A percentile compares a stretch with the other conserved stretches of the same genome.
These are phyloP conservation scores for Tenebrosternarchus preto DNA, from an alignment of 2,113 vertebrate species.

Conservation along the genomic window DNA sequence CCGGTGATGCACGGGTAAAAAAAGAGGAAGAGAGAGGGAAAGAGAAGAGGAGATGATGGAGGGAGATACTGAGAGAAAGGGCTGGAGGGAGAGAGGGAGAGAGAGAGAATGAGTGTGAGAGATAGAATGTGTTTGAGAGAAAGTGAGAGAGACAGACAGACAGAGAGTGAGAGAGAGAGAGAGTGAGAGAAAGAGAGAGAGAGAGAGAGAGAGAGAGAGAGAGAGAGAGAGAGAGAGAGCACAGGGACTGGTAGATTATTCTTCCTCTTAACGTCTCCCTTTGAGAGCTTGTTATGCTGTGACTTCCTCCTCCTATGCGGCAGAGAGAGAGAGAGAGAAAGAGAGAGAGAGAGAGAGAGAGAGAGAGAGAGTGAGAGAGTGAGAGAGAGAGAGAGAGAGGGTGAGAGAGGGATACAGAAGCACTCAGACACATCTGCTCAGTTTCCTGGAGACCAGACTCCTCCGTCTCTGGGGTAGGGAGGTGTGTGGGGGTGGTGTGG, in stretches of 20 bases:
- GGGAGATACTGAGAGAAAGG: neutral
- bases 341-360: neutral
- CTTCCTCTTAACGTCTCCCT: constrained; percentile 23
- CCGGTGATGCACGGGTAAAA: too few species aligned
- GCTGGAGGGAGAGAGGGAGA: neutral
- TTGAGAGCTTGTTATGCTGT: constrained; percentile 16
- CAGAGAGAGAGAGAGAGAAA: constrained; percentile 2
- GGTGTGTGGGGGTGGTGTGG: too few species aligned
- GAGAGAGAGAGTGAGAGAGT: constrained; percentile 10
- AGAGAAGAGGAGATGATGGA: neutral
- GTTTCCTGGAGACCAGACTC: constrained; percentile 17
- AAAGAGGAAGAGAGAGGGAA: too few species aligned
- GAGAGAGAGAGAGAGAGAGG: neutral
- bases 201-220: neutral
- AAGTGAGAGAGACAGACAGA: constrained; percentile 4
- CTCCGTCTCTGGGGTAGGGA: constrained; percentile 22
- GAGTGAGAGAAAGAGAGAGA: neutral
- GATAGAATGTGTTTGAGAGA: constrained; percentile 10
- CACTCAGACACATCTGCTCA: neutral
- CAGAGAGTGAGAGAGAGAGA: neutral
- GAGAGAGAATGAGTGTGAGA: neutral
- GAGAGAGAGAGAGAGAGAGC: constrained; percentile 14
- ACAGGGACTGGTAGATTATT: constrained; percentile 38
- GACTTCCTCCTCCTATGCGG: constrained; percentile 29
- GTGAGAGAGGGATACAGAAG: neutral